Conservation (phyloP, 2,113 vertebrate species). For the Mionectes macconnelli region DNA sequence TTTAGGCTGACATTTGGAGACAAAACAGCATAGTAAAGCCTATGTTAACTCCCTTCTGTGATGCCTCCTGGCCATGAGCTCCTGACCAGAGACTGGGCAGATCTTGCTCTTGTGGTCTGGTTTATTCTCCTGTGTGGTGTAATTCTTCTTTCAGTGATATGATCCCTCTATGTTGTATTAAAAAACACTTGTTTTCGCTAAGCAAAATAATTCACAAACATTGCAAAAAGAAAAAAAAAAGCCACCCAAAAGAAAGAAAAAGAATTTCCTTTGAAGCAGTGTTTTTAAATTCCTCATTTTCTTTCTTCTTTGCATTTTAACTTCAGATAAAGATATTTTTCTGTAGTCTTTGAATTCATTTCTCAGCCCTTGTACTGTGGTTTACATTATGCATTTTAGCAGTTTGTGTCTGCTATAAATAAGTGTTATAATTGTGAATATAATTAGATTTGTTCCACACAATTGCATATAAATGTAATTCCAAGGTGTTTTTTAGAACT, state of each 20-base stretch:
- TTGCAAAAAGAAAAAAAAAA: not conserved
- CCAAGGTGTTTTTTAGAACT: slow-evolving; percentile 31
- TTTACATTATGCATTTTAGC: slow-evolving; percentile 39
- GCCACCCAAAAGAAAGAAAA: not conserved
- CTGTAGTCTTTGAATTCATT: not conserved
- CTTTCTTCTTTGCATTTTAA: not conserved
- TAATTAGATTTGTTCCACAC: slow-evolving; percentile 60
- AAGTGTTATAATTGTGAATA: slow-evolving; percentile 54
- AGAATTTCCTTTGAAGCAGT: not conserved
- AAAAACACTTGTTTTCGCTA: not conserved
- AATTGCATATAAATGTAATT: slow-evolving; percentile 29
- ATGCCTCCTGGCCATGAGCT: not conserved
- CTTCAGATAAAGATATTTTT: not conserved
- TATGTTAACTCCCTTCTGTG: not conserved
- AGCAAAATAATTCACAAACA: not conserved
- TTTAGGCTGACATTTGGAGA: not conserved
- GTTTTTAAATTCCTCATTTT: not conserved
- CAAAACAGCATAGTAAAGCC: not conserved
- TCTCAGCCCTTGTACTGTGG: not conserved
- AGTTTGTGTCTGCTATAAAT: slow-evolving; percentile 47
- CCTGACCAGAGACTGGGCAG: not conserved
- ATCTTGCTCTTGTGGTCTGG: not conserved
- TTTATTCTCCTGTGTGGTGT: not conserved
- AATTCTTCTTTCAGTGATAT: not conserved
- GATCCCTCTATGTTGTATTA: not conserved